Base-by-base conservation (phyloP, 2,797 vertebrate genomes). In the Myotis pilosus region DNA sequence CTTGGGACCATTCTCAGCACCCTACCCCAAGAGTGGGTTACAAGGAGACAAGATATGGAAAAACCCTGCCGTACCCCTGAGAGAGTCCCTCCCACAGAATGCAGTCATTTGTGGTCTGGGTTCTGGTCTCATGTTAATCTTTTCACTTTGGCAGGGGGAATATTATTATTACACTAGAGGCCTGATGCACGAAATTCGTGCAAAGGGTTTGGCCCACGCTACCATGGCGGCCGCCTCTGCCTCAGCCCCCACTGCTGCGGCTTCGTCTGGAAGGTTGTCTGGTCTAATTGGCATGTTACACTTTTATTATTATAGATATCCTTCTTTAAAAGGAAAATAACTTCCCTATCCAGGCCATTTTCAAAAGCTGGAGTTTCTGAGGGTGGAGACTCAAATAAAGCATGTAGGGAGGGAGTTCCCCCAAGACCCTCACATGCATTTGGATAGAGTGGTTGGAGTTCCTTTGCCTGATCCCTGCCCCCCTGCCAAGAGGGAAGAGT, bases 401-500 rank as follows among this genome's bases (percentile, higher is more conserved):
- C 51, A 51, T 25, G 47, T 38, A 47, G 49, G 57, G 82, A 74
- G 86, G 83, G 30, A 66, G 38, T 55, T 60, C 15, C 49, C 81
- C 60, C 60, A 17, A 89, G 86, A 47, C 94, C 57, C 66, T 94
- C 62, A 71, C 13, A 30, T 93, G 74, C 85, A 79, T 86, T 92
- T 82, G 49, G 87, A 98, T 55, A 79, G 23, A 94, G 9, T 95
- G 98, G 97, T 98, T 98, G 99, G 98, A 98, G 97, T 97, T 98
- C 97, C 98, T 97, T 97, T 96, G 98, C 97, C 92, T 97, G 97
- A 94, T 93, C 96, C 79, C 69, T 83, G 30, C 30, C 95, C 94
- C 94, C 79, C 62, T 47, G 74, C 92, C 88, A 91, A 91, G 79
- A 96, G 57, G 25, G 92, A 85, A 96, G 94, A 97, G 22, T 64